Base-by-base conservation (phyloP, 2,797 vertebrate species). In the Hoplostethus mediterraneus region DNA sequence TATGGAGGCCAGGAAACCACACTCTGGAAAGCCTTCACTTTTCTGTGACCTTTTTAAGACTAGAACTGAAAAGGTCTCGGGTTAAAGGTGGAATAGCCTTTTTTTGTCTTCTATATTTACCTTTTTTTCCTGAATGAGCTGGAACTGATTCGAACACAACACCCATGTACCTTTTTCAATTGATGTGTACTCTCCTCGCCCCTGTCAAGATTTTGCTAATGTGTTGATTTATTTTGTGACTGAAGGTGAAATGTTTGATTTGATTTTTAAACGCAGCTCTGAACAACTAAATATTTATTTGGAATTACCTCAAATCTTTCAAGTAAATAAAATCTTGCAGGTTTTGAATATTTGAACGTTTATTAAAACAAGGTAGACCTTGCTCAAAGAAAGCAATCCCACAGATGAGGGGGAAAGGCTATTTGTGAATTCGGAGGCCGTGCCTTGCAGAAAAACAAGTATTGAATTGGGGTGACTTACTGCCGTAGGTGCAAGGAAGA, bases 11-110 rank as follows among this genome's bases (percentile, higher is more conserved):
- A 64, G 55, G 64, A 84, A 76, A 82, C 30, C 0, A 56, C 74
- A 63, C 60, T 73, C 71, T 64, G 56, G 67, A 71, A 83, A 84
- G 64, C 54, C 55, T 54, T 81, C 80, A 74, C 77, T 85, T 63
- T 58, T 63, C 40, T 12, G 63, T 79, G 73, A 79, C 83, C 83
- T 89, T 28, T 21, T 89, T 84, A 60, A 65, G 61, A 74, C 33
- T 11, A 31, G 31, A 45, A 59, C 38, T 63, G 67, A 71, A 58
- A 67, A 56, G 12, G 61, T n/a, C 62, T 64, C 0, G 1, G 14
- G 53, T 73, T 81, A 69, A 81, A 76, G 76, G 61, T 72, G 48
- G 44, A 67, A 62, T 38, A 53, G 11, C 25, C 51, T 25, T 33
- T 48, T 58, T 54, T 42, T 6, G 9, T 21, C 52, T 49, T 52